Evolutionary conservation across 2,888 invertebrate species (phyloP).

Genomic region (Thyatira batis): DNA sequence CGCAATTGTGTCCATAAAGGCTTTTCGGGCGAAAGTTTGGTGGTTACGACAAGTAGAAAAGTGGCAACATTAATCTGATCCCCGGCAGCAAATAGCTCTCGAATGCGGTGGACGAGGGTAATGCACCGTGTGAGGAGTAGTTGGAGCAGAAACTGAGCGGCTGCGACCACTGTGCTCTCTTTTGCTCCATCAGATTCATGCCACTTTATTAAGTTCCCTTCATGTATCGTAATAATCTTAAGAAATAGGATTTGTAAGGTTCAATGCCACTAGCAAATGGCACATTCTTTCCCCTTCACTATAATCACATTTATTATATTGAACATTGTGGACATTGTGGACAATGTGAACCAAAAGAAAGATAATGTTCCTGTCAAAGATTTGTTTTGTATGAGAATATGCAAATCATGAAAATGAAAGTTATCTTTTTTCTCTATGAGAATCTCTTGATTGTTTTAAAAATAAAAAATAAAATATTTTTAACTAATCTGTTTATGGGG

Average conservation of each 20-base stretch:
- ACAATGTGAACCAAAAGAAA: background rate
- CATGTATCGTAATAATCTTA: background rate
- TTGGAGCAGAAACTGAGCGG: constrained; percentile 68
- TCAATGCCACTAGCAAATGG: no score
- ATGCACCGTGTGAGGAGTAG: constrained; percentile 73
- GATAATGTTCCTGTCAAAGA: background rate
- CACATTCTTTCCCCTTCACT: no score
- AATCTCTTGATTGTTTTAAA: no score
- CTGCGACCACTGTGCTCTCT: constrained; percentile 45
- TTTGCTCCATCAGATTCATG: constrained; percentile 14
- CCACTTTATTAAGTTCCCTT: background rate
- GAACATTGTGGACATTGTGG: background rate
- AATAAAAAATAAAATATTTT: background rate
- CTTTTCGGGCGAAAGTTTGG: constrained; percentile 42
- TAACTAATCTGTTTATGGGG: background rate
- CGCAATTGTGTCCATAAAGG: constrained; percentile 37
- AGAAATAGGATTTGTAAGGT: background rate
- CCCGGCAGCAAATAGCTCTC: constrained; percentile 74
- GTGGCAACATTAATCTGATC: constrained; percentile 80
- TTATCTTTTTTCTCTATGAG: background rate
- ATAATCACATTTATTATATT: background rate
- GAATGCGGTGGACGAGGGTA: constrained; percentile 75
- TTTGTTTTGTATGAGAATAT: background rate
- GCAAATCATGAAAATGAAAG: background rate
- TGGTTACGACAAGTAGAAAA: constrained; percentile 75